A percentile compares a stretch with the other conserved stretches of the same genome.
Conservation (phyloP, 64 coral and sea anemone genomes). For the Dendrophyllia cribrosa region DNA sequence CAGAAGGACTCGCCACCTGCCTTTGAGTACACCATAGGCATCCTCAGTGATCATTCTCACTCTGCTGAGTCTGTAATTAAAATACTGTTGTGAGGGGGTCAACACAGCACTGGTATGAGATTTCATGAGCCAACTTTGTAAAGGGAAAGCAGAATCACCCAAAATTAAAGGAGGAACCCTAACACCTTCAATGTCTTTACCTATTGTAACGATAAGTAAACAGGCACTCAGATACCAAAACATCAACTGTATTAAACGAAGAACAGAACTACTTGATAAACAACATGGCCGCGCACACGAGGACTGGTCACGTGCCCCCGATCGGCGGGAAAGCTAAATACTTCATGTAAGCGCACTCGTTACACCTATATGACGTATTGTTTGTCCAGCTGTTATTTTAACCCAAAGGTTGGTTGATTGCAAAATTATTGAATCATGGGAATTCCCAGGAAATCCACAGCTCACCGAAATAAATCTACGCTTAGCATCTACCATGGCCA, state of each 20-base stretch:
- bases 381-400: not conserved
- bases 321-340: too few relatives aligned
- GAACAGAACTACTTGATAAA: too few relatives aligned
- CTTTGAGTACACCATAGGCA: conserved; percentile 22
- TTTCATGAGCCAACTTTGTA: conserved; percentile 43
- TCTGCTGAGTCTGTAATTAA: conserved; percentile 29
- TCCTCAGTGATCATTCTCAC: conserved; percentile 10
- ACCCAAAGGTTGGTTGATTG: conserved; percentile 30
- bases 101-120: conserved; percentile 23
- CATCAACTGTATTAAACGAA: too few relatives aligned
- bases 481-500: conserved; percentile 56
- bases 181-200: conserved; percentile 5
- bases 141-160: conserved; percentile 49
- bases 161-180: conserved; percentile 21
- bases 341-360: too few relatives aligned
- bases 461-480: conserved; percentile 4
- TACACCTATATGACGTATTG: conserved; percentile 22
- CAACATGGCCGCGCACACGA: too few relatives aligned
- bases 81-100: not conserved
- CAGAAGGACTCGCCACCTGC: conserved; percentile 41
- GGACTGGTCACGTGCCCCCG: too few relatives aligned
- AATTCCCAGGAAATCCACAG: conserved; percentile 62
- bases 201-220: too few relatives aligned
- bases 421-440: conserved; percentile 51
- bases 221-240: too few relatives aligned